Evolutionary conservation across 1,140 invertebrate genomes (phyloP).

Genomic region (Druon quercuslanigerum): DNA sequence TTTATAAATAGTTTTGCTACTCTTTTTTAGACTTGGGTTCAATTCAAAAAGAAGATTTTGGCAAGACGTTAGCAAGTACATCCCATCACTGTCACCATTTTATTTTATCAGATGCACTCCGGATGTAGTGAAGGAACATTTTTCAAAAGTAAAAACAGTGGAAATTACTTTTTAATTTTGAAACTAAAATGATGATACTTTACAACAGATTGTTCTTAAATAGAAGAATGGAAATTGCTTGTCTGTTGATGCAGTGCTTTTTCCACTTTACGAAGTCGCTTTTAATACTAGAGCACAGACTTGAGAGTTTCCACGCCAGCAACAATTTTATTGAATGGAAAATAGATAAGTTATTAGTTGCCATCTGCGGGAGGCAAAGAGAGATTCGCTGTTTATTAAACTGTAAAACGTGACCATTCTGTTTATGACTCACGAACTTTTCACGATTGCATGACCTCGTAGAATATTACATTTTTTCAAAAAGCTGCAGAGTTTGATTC

Average conservation of each 20-base stretch:
- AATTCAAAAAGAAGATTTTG: no score
- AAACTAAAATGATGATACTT: no score
- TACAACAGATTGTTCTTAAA: no score
- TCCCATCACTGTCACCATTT: no score
- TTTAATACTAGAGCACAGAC: slow-evolving; percentile 54
- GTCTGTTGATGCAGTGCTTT: slow-evolving; percentile 8
- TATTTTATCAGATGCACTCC: no score
- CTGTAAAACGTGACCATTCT: slow-evolving; percentile 23
- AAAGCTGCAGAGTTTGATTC: background rate
- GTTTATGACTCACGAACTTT: slow-evolving; percentile 16
- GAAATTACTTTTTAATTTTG: no score
- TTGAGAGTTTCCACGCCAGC: slow-evolving; percentile 59
- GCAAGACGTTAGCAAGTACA: no score
- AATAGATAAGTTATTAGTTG: slow-evolving; percentile 53
- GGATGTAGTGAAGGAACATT: no score
- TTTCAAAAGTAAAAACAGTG: no score
- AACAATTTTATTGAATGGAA: slow-evolving; percentile 63
- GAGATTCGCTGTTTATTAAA: slow-evolving; percentile 28
- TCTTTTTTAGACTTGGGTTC: no score
- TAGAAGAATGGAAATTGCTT: background rate
- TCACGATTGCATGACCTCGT: slow-evolving; percentile 7
- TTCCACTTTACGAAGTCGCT: slow-evolving; percentile 8
- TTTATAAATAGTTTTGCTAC: no score
- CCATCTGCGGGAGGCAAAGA: slow-evolving; percentile 46
- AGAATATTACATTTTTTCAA: slow-evolving; percentile 4